A percentile compares a stretch with the other conserved stretches of the same genome.
phyloP scores from a whole-genome alignment of 64 coral and sea anemone species.

The Acropora tenuis region DNA sequence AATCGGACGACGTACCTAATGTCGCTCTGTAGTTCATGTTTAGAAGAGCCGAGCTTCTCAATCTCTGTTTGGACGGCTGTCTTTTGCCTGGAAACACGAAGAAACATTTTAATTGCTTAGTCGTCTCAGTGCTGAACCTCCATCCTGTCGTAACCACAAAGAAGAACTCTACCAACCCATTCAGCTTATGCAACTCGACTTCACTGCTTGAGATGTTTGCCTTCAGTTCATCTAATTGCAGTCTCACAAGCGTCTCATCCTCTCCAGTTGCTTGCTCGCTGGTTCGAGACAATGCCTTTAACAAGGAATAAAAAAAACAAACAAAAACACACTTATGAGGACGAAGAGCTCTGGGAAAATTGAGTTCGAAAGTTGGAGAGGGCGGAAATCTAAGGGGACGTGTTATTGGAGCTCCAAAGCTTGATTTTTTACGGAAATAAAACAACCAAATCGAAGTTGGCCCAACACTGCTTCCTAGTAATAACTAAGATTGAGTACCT shows the following conservation, averaged over 20 bases:
- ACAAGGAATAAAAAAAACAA: neutral
- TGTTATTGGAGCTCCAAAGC: no score
- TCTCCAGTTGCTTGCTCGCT: conserved; percentile 22
- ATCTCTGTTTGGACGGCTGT: conserved; percentile 34
- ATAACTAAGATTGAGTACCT: no score
- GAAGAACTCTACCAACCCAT: neutral
- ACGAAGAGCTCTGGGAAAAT: no score
- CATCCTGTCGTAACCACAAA: no score
- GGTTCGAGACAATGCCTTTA: conserved; percentile 14
- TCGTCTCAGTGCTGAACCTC: no score
- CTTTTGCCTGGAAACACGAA: conserved; percentile 40
- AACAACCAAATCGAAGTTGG: no score
- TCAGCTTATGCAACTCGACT: conserved; percentile 4
- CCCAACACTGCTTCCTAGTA: no score
- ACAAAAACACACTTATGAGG: neutral
- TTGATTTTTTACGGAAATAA: no score
- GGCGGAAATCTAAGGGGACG: no score
- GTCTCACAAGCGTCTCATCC: conserved; percentile 10
- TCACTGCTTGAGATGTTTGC: conserved; percentile 27
- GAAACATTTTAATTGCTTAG: neutral
- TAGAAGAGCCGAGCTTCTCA: conserved; percentile 13
- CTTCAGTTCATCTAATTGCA: conserved; percentile 35
- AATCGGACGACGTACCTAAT: neutral
- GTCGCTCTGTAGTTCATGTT: conserved; percentile 19
- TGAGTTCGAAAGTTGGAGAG: no score